Evolutionary conservation across 2,797 vertebrate species (phyloP).

Genomic region (Aeoliscus strigatus): DNA sequence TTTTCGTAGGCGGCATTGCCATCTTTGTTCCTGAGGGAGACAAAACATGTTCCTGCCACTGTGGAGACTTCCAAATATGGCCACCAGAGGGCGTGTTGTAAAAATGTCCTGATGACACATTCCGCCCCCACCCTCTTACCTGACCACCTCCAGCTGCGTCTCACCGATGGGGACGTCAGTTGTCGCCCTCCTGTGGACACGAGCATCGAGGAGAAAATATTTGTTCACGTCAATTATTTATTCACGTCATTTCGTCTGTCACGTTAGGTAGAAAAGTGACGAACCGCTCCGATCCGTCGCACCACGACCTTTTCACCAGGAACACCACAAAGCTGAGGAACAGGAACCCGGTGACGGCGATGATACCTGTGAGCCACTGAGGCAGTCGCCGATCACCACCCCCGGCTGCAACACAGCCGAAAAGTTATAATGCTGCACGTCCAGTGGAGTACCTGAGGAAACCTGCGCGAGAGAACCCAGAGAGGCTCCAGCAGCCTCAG

Average conservation of each 20-base stretch:
- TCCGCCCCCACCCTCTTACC: slow-evolving; percentile 33
- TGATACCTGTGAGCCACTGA: slow-evolving; percentile 79
- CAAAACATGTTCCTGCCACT: background rate
- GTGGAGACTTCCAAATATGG: background rate
- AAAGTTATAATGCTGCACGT: no score
- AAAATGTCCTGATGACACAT: no score
- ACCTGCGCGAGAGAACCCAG: no score
- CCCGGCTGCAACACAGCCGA: slow-evolving; percentile 21
- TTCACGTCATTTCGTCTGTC: no score
- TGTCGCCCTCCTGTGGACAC: slow-evolving; percentile 3
- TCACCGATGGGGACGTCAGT: slow-evolving; percentile 14
- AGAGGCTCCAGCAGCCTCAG: no score
- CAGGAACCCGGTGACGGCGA: slow-evolving; percentile 76
- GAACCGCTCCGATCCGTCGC: slow-evolving; percentile 47
- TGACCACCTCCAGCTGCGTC: slow-evolving; percentile 27
- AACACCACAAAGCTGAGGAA: slow-evolving; percentile 72
- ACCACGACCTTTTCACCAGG: slow-evolving; percentile 79
- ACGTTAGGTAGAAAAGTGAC: no score
- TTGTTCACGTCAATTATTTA: no score
- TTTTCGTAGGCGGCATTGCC: slow-evolving; percentile 35
- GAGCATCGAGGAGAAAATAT: background rate
- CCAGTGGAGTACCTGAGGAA: no score
- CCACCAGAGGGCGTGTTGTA: no score
- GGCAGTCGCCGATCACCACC: slow-evolving; percentile 47
- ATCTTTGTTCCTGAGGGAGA: slow-evolving; percentile 47